Base-by-base conservation (phyloP, 2,113 vertebrate species). In the Caloenas nicobarica region DNA sequence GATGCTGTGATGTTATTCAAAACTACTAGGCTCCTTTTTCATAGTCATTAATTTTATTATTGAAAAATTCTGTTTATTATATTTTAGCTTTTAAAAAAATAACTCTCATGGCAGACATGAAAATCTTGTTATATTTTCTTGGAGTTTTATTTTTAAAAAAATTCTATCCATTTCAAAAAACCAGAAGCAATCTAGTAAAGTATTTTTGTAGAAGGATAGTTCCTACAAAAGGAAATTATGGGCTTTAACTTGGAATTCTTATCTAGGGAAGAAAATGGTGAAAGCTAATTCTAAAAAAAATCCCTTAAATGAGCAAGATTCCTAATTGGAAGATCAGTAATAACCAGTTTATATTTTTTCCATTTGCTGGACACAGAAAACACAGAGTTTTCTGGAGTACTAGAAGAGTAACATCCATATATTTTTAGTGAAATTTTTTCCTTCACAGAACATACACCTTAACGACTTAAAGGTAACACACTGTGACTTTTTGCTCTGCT, bases 81-180 rank as follows among this genome's bases (percentile, higher is more conserved):
- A 13, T 56, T 86, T 77, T n/a, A 44, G 6, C 14, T 76, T 91
- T 73, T 3, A 11, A 51, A 73, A 73, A 42, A 48, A 10, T 8
- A 14, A 17, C 3, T 68, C 16, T 36, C 0, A 0, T 60, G 25
- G 6, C 3, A 82, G 34, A 16, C 8, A 38, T 72, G 9, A 31
- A 57, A 91, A 66, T 54, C 4, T 44, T 44, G 19, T 62, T 69
- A 11, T 62, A 46, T 85, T 71, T 71, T 48, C 23, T 16, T 26
- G 26, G 9, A 50, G 6, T 78, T 71, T 60, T n/a, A 21, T n/a
- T n/a, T 36, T 58, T 66, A 46, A 44, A 44, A 42, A 38, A 38
- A 38, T 38, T 8, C 48, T 58, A 24, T 65, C 8, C 16, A 26
- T 69, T 77, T 64, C 5, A 57, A 81, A 56, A 79, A 36, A 1